phyloP scores from a whole-genome alignment of 2,113 vertebrate genomes.

The Myotis lucifugus region DNA sequence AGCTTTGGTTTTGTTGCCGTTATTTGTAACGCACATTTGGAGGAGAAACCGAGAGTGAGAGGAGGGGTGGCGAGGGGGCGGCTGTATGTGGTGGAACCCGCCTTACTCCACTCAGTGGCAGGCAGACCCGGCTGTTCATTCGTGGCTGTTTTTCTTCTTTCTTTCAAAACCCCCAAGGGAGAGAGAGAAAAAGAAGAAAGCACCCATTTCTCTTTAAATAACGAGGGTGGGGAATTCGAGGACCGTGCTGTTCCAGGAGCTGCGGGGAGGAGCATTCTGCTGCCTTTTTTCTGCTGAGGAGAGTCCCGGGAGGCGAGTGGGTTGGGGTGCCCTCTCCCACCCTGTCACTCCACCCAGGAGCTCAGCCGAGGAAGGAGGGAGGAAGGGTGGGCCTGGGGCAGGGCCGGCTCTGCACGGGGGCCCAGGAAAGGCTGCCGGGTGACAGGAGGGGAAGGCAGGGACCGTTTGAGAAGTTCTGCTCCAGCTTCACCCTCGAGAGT shows the following conservation, averaged over 20 bases:
- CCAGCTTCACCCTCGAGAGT: neutral
- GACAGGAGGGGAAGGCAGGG: neutral
- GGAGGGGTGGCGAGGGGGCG: neutral
- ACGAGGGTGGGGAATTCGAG: conserved; percentile 45
- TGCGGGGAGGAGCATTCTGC: conserved; percentile 40
- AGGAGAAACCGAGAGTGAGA: neutral
- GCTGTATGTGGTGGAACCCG: neutral
- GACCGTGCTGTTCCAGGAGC: conserved; percentile 1
- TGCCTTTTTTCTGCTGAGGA: neutral
- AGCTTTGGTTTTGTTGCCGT: neutral
- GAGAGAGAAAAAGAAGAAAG: neutral
- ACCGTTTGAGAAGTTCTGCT: neutral
- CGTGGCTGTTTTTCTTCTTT: conserved; percentile 53
- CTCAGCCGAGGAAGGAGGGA: neutral
- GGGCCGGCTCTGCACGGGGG: neutral
- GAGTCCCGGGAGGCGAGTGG: conserved; percentile 41
- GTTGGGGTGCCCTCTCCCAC: neutral
- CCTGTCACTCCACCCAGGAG: neutral
- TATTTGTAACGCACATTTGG: neutral
- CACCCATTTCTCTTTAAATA: conserved; percentile 59
- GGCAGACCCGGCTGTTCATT: neutral
- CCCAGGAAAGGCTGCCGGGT: neutral
- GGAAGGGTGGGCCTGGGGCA: neutral
- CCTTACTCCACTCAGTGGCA: neutral
- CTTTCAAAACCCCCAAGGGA: conserved; percentile 53